Base-by-base conservation (phyloP, 2,888 invertebrate species). In the Fabriciana adippe region DNA sequence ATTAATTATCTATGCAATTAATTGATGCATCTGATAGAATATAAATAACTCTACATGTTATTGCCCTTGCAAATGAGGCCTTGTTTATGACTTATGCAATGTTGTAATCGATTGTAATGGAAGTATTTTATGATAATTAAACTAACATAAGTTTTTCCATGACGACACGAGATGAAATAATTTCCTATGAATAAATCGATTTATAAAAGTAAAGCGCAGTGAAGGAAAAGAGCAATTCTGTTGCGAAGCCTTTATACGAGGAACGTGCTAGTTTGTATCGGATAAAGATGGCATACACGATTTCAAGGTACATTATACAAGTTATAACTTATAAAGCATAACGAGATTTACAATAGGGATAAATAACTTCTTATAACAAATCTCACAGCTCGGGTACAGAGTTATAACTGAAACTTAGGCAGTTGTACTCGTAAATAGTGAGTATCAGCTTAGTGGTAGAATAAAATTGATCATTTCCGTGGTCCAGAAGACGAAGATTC, bases 221-320 rank as follows among this genome's bases (percentile, higher is more conserved):
- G 26, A 14, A 50, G 54, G 55, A 26, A 55, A 47, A 54, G 54
- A 16, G 55, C 53, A 63, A 54, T 21, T 47, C 8, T 45, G 8
- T 15, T 45, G 53, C 61, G 15, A 53, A 61, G 14, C 51, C 51
- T 61, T 61, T 53, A 50, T 16, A 35, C 50, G 15, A 18, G 16
- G 16, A 61, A 51, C 35, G 31, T 16, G 51, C 35, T 31, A 51
- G 50, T 61, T 61, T 57, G 57, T 57, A 57, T 47, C 41, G 45
- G 45, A 15, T 47, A 57, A 21, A 16, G 41, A 45, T 57, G 35
- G 14, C 55, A 35, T 55, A 55, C 31, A 35, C 55, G 26, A 35
- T 55, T 35, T 55, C 31, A 55, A 35, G 2, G 31, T 21, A n/a
- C 35, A 26, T 3, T 26, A 16, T 53, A 26, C 14, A 26, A 53